Percentiles rank a stretch among this genome's conserved stretches.
Evolutionary conservation across 2,888 invertebrate species (phyloP).

Genomic region (Stenodema calcarata): DNA sequence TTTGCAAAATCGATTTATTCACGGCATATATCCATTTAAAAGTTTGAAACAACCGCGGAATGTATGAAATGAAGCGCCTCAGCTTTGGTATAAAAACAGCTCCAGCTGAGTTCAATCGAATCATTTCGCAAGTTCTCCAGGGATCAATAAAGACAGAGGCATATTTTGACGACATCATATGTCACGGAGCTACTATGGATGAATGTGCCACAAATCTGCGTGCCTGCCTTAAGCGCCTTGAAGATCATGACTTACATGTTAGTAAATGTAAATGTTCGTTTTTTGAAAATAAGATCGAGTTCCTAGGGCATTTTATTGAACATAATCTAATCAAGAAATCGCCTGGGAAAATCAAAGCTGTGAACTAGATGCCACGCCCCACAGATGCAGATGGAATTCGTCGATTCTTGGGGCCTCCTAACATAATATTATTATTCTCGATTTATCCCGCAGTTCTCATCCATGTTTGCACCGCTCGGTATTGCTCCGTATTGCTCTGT

Average conservation of each 20-base stretch:
- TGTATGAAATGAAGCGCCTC: conserved; percentile 31
- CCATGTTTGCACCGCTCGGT: conserved; percentile 52
- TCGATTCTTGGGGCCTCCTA: conserved; percentile 53
- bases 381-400: conserved; percentile 47
- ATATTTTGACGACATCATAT: conserved; percentile 56
- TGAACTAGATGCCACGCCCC: conserved; percentile 41
- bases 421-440: conserved; percentile 55
- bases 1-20: conserved; percentile 53
- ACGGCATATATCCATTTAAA: conserved; percentile 50
- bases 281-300: conserved; percentile 39
- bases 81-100: conserved; percentile 52
- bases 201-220: conserved; percentile 28
- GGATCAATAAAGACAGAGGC: conserved; percentile 34
- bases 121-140: conserved; percentile 38
- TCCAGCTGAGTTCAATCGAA: conserved; percentile 50
- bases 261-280: conserved; percentile 10
- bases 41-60: conserved; percentile 21
- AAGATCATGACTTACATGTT: not conserved
- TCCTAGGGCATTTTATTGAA: conserved; percentile 47
- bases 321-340: conserved; percentile 3
- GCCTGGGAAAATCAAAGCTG: not conserved
- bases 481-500: too few species aligned
- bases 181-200: conserved; percentile 52
- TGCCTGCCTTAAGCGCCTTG: not conserved
- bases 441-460: conserved; percentile 54